These are phyloP conservation scores for Hylia prasina DNA, from an alignment of 2,113 vertebrate species.

Conservation along the genomic window DNA sequence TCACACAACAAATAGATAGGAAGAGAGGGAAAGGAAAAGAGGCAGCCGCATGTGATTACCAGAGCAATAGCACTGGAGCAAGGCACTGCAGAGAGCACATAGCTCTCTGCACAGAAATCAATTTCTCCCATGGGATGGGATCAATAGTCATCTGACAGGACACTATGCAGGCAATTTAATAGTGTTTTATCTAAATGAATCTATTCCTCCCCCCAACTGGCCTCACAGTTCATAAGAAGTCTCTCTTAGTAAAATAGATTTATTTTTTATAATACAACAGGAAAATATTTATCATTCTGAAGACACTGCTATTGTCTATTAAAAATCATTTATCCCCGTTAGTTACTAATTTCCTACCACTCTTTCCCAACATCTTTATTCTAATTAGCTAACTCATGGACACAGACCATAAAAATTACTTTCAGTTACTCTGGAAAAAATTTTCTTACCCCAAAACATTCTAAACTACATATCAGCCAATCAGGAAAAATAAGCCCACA, in stretches of 20 bases:
- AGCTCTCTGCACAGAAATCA: slow-evolving; percentile 42
- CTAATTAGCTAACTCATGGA: not conserved
- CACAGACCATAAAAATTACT: not conserved
- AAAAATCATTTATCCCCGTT: slow-evolving; percentile 17
- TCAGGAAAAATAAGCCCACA: not conserved
- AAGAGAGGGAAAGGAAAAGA: not conserved
- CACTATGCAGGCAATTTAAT: slow-evolving; percentile 53
- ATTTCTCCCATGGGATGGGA: slow-evolving; percentile 44
- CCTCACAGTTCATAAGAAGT: not conserved
- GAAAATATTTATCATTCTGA: slow-evolving; percentile 17
- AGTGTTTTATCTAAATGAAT: slow-evolving; percentile 63
- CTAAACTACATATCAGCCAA: not conserved
- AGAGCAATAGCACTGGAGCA: not conserved
- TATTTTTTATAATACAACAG: not conserved
- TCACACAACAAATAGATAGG: not conserved
- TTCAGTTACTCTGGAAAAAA: not conserved
- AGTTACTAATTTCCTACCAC: not conserved
- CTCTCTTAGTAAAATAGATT: slow-evolving; percentile 17
- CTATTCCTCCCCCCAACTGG: not conserved
- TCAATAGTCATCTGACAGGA: slow-evolving; percentile 61
- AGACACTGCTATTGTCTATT: not conserved
- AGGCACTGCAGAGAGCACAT: not conserved
- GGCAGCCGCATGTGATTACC: not conserved
- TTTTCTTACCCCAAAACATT: not conserved
- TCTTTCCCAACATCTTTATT: not conserved